Conservation (phyloP, 2,888 invertebrate species). For the Ennomos fuscantarius region DNA sequence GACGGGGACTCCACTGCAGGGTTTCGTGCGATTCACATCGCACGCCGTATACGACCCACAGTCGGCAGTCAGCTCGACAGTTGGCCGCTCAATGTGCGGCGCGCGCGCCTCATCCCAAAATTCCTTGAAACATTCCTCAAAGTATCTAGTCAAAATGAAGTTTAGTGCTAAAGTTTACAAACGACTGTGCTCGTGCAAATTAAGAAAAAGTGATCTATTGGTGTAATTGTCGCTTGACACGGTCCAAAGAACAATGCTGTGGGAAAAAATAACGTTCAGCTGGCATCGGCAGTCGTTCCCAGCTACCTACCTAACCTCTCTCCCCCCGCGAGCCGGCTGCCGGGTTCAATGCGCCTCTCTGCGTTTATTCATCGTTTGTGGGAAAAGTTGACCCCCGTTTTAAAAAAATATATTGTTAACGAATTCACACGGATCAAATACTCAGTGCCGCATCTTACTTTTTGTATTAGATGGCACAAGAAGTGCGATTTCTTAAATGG, state of each 20-base stretch:
- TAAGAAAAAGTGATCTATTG: constrained; percentile 60
- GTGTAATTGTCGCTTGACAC: constrained; percentile 69
- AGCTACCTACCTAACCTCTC: constrained; percentile 80
- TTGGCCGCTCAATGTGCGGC: constrained; percentile 77
- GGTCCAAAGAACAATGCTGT: constrained; percentile 85
- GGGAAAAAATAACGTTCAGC: constrained; percentile 86
- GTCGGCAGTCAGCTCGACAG: constrained; percentile 71
- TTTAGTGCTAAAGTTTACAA: constrained; percentile 49
- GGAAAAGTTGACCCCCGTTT: constrained; percentile 85
- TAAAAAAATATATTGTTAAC: constrained; percentile 82
- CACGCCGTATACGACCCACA: constrained; percentile 62
- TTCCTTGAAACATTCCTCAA: constrained; percentile 63
- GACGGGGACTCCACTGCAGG: constrained; percentile 70
- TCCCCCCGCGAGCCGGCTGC: constrained; percentile 80
- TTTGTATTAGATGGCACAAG: constrained; percentile 26
- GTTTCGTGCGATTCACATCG: constrained; percentile 76
- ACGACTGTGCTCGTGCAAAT: constrained; percentile 58
- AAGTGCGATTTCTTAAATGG: constrained; percentile 19
- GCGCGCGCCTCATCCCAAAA: constrained; percentile 71
- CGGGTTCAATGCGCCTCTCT: constrained; percentile 84
- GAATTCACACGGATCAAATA: constrained; percentile 79
- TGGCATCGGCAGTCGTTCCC: constrained; percentile 84
- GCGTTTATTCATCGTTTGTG: constrained; percentile 85
- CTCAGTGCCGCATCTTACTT: constrained; percentile 71
- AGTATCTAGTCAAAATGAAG: constrained; percentile 70